phyloP scores from a whole-genome alignment of 1,140 invertebrate genomes.

The Zaprionus davidi region DNA sequence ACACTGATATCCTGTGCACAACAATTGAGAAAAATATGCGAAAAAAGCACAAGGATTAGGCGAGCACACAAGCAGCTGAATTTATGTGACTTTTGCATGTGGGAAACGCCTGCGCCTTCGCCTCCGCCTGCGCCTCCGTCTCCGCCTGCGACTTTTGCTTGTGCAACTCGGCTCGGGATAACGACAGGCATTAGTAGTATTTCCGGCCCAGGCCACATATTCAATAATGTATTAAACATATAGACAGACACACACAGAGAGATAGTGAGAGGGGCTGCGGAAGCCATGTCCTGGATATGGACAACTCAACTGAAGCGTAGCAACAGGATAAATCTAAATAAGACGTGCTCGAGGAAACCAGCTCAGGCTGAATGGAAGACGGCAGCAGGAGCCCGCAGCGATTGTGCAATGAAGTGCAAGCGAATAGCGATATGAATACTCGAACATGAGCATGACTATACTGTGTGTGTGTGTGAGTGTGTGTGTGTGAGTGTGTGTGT shows the following conservation, averaged over 20 bases:
- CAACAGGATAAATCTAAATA: conserved; percentile 79
- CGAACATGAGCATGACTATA: not conserved
- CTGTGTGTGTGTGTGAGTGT: not conserved
- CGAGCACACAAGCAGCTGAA: conserved; percentile 45
- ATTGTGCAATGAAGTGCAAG: conserved; percentile 79
- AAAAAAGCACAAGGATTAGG: conserved; percentile 68
- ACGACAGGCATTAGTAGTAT: conserved; percentile 75
- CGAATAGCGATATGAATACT: conserved; percentile 38
- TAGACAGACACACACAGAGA: conserved; percentile 41
- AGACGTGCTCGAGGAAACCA: conserved; percentile 69
- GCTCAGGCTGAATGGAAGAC: not conserved
- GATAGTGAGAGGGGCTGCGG: conserved; percentile 29
- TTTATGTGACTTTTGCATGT: conserved; percentile 80
- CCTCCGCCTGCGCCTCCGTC: not conserved
- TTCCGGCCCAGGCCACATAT: conserved; percentile 76
- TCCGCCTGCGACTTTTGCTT: too few relatives aligned
- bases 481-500: too few relatives aligned
- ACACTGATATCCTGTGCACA: conserved; percentile 38
- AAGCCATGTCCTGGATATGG: conserved; percentile 54
- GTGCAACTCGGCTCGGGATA: conserved; percentile 3
- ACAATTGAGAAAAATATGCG: conserved; percentile 79
- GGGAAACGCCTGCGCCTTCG: conserved; percentile 1
- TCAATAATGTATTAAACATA: conserved; percentile 77
- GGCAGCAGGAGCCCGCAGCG: conserved; percentile 29
- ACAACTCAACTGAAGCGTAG: conserved; percentile 79